These are phyloP conservation scores for Machimus rusticus DNA, from an alignment of 2,888 invertebrate species.

Conservation along the genomic window DNA sequence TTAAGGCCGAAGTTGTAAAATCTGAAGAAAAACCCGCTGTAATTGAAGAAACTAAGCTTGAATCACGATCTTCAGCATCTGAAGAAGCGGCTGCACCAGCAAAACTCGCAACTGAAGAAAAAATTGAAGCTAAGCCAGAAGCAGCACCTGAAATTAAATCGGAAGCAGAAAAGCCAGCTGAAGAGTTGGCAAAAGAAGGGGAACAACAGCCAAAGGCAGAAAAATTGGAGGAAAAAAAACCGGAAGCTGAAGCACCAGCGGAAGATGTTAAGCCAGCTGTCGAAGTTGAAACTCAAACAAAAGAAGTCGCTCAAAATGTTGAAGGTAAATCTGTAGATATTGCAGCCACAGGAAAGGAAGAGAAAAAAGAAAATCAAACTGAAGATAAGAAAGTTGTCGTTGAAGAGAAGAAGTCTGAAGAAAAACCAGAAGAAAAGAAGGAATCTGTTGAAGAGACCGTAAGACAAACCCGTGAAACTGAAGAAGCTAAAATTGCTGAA, in stretches of 20 bases:
- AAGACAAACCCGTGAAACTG: conserved; percentile 53
- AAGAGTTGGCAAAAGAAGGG: conserved; percentile 47
- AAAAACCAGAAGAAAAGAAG: conserved; percentile 50
- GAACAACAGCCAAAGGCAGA: conserved; percentile 53
- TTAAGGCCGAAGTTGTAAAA: conserved; percentile 51
- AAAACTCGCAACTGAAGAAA: conserved; percentile 50
- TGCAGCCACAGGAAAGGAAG: conserved; percentile 39
- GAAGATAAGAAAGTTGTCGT: conserved; percentile 33
- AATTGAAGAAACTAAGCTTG: conserved; percentile 41
- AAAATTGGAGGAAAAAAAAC: conserved; percentile 50
- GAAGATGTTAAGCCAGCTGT: conserved; percentile 35
- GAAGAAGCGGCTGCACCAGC: conserved; percentile 52
- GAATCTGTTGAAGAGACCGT: conserved; percentile 52
- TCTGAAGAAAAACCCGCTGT: conserved; percentile 51
- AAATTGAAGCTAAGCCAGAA: conserved; percentile 49
- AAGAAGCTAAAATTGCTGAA: conserved; percentile 48
- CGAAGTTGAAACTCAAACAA: conserved; percentile 47
- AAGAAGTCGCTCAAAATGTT: conserved; percentile 50
- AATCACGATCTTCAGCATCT: conserved; percentile 36
- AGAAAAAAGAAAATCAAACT: conserved; percentile 43
- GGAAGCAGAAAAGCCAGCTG: conserved; percentile 29
- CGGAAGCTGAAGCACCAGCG: conserved; percentile 46
- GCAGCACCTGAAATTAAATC: conserved; percentile 45
- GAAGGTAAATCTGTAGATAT: conserved; percentile 47
- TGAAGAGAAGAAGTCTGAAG: conserved; percentile 52